Base-by-base conservation (phyloP, 92 coral and sea anemone genomes). In the Phymanthus crucifer region DNA sequence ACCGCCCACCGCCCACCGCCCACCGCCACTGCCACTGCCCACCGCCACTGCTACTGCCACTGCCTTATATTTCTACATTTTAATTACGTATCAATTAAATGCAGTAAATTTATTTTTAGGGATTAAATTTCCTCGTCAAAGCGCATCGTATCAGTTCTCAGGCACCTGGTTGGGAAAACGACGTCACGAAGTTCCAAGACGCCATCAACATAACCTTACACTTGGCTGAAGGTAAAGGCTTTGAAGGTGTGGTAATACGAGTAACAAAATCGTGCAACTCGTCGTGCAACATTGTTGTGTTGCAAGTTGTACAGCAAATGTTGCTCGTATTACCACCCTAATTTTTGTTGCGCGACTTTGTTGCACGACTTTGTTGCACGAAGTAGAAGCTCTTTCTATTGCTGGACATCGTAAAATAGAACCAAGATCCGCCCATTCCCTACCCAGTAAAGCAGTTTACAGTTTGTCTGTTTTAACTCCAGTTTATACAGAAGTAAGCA, bases 131-230 rank as follows among this genome's bases (percentile, higher is more conserved):
- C 74, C 87, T 91, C 29, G 85, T 93, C 32, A 96, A 89, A 87
- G 97, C 98, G 23, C 91, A 96, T 66, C 90, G 98, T 18, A 85
- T 88, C 19, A 90, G 87, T 52, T 89, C 87, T 33, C 99, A 96
- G 82, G 84, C 88, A 27, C 76, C 92, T 2, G 89, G 87, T 40
- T 93, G 97, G 96, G 98, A 90, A 82, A 91, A 79, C 50, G 89
- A 87, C 71, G 80, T 81, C 1, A 78, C 85, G 43, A 84, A 78
- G 87, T 86, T 90, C 61, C 86, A 93, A 78, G 92, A 89, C 4
- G 86, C 91, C 26, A 75, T 89, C 23, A 81, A 78, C 40, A 73
- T 82, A 77, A 88, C 97, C 7, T 78, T 91, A 47, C 76, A 80
- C 65, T 76, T 96, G 23, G 75, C 90, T 23, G 88, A 96, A 85